phyloP scores from a whole-genome alignment of 2,797 vertebrate genomes.

The Tauraco hartlaubi region DNA sequence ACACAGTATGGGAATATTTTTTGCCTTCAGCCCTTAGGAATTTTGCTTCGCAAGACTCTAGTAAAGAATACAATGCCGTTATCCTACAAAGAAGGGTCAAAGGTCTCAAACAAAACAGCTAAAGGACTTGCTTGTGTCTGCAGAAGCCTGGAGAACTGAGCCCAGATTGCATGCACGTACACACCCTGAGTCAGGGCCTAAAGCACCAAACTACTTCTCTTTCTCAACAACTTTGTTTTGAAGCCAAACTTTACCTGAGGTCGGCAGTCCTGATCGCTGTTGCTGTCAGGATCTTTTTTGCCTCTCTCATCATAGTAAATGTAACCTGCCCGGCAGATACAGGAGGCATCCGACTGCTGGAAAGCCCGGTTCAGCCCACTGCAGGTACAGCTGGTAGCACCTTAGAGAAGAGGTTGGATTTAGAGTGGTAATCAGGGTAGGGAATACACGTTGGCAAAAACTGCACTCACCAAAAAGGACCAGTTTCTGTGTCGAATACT shows the following conservation, averaged over 20 bases:
- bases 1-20: not conserved
- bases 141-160: not conserved
- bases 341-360: conserved; percentile 92
- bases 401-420: conserved; percentile 65
- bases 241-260: conserved; percentile 84
- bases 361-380: conserved; percentile 90
- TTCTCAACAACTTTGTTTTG: not conserved
- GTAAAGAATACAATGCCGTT: not conserved
- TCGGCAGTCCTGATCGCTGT: conserved; percentile 88
- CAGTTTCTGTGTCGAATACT: not conserved
- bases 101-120: not conserved
- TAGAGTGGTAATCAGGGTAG: not conserved
- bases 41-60: not conserved
- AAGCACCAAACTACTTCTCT: not conserved
- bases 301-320: conserved; percentile 89
- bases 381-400: conserved; percentile 88
- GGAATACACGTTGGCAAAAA: fast-evolving
- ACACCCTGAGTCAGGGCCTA: not conserved
- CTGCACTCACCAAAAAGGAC: not conserved
- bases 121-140: not conserved
- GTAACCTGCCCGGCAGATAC: conserved; percentile 90
- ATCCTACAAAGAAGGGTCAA: not conserved
- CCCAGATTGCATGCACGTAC: fast-evolving
- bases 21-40: not conserved
- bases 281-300: conserved; percentile 80